Evolutionary conservation across 2,113 vertebrate species (phyloP).

Genomic region (Anoura caudifer): DNA sequence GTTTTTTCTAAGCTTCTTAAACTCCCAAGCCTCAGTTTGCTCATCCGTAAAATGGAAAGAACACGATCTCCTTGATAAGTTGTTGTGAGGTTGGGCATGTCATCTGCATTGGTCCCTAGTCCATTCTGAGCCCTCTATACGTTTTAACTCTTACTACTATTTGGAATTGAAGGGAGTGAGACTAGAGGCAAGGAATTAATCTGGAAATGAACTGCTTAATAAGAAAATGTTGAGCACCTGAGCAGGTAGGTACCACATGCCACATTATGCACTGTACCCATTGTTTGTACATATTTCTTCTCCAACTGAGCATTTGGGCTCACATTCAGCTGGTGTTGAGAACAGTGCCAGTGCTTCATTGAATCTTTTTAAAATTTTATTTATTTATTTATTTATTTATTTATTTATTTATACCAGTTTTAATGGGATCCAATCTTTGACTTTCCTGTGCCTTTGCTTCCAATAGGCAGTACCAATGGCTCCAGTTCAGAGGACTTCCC

Average conservation of each 20-base stretch:
- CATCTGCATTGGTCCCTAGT: background rate
- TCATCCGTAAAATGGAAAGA: background rate
- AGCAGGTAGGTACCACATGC: background rate
- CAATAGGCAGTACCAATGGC: background rate
- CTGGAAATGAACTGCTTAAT: background rate
- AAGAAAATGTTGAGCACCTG: background rate
- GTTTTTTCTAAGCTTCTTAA: background rate
- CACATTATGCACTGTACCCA: accelerated
- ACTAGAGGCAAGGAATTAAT: background rate
- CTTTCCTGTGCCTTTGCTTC: background rate
- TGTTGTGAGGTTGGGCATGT: background rate
- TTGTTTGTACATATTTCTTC: background rate
- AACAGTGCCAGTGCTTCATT: no score
- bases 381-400: background rate
- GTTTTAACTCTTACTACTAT: background rate
- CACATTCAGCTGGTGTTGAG: background rate
- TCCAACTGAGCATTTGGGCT: background rate
- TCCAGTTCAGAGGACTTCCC: background rate
- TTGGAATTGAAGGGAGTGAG: background rate
- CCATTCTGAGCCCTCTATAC: background rate
- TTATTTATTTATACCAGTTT: background rate
- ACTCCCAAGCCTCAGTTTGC: background rate
- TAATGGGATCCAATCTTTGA: background rate
- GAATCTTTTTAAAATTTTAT: background rate
- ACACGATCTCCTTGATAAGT: background rate